Evolutionary conservation across 2,888 invertebrate species (phyloP).

Genomic region (Caenorhabditis sinica): DNA sequence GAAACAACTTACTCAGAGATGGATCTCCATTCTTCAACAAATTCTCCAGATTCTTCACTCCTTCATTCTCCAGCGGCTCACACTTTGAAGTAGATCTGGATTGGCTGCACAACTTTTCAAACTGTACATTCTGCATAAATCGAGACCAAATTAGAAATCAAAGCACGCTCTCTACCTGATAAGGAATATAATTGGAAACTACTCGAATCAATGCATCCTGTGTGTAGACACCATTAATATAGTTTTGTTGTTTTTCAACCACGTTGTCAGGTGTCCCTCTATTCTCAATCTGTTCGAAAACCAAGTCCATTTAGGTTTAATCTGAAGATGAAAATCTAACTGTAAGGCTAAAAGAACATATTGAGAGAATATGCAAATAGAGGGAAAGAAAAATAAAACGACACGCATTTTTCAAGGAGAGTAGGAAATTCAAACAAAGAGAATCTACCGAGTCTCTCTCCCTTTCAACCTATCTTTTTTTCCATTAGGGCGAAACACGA

Average conservation of each 20-base stretch:
- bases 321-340: no score
- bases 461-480: no score
- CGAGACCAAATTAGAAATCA: background rate
- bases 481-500: background rate
- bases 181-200: constrained; percentile 1
- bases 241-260: no score
- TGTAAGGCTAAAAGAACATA: background rate
- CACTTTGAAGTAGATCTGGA: background rate
- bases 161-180: background rate
- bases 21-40: background rate
- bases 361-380: background rate
- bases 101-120: background rate
- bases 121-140: background rate
- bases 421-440: background rate
- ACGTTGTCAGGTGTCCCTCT: no score
- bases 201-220: background rate
- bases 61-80: background rate
- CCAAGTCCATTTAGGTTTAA: background rate
- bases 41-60: background rate
- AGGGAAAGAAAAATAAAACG: background rate
- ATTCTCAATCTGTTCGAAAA: no score
- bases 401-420: background rate
- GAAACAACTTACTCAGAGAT: background rate
- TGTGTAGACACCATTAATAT: background rate
- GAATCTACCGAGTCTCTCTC: background rate